Evolutionary conservation across 2,113 vertebrate genomes (phyloP).

Genomic region (Corythoichthys intestinalis): DNA sequence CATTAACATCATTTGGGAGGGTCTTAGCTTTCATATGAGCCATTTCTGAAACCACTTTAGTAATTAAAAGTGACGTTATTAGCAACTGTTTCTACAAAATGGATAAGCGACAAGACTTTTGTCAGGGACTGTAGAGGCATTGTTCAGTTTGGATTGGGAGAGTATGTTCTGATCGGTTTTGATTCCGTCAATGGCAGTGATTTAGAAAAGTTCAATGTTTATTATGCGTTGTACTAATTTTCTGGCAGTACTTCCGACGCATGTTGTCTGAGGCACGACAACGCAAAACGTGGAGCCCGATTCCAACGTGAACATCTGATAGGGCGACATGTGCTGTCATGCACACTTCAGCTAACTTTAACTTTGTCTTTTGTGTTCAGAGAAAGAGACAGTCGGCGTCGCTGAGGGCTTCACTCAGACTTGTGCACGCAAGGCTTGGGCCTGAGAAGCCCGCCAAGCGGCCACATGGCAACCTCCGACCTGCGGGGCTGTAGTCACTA

Average conservation of each 20-base stretch:
- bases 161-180: neutral
- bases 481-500: conserved; percentile 34
- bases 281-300: neutral
- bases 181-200: neutral
- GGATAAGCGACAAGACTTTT: no score
- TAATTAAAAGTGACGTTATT: no score
- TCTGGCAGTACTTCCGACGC: neutral
- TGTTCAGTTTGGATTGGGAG: neutral
- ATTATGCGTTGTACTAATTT: neutral
- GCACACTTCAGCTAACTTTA: conserved; percentile 13
- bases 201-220: neutral
- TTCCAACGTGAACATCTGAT: neutral
- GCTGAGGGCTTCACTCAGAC: conserved; percentile 48
- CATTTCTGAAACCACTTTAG: no score
- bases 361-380: conserved; percentile 2
- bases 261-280: neutral
- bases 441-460: conserved; percentile 36
- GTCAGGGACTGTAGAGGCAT: neutral
- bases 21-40: no score
- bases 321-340: conserved; percentile 1
- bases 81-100: no score
- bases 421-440: conserved; percentile 15
- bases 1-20: no score
- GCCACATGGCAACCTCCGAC: conserved; percentile 56
- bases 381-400: conserved; percentile 27